Percentiles rank a stretch among this genome's conserved stretches.
Evolutionary conservation across 53 echinoderm and acorn worm genomes (phyloP).

Genomic region (Antedon mediterranea): DNA sequence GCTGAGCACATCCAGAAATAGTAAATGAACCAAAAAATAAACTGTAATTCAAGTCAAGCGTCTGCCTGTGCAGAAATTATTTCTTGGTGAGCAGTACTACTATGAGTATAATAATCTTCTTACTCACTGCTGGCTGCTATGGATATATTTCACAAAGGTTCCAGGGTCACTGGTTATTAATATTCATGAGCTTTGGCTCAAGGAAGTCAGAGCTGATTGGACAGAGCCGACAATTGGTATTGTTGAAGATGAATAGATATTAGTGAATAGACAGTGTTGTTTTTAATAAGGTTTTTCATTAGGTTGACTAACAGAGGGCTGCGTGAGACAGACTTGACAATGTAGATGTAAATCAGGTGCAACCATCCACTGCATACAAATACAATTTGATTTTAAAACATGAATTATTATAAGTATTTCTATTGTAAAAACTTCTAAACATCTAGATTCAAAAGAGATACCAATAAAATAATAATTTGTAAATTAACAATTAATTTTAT

Average conservation of each 20-base stretch:
- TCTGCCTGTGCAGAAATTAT: not conserved
- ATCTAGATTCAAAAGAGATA: too few species aligned
- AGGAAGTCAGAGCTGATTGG: not conserved
- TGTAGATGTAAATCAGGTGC: too few species aligned
- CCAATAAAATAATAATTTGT: too few species aligned
- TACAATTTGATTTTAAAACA: too few species aligned
- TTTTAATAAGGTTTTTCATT: not conserved
- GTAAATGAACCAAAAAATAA: not conserved
- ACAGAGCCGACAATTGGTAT: not conserved
- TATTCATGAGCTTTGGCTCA: not conserved
- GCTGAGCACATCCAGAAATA: not conserved
- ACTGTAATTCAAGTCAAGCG: not conserved
- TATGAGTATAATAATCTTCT: not conserved
- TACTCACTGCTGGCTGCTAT: not conserved
- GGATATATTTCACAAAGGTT: not conserved
- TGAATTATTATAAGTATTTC: too few species aligned
- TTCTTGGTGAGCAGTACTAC: not conserved
- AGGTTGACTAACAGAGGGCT: too few species aligned
- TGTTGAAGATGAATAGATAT: not conserved
- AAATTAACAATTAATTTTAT: too few species aligned
- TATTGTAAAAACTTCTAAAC: too few species aligned
- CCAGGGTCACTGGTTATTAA: not conserved
- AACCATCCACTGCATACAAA: too few species aligned
- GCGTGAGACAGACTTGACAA: too few species aligned
- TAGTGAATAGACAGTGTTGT: not conserved